These are phyloP conservation scores for Heliconius ethilla DNA, from an alignment of 2,888 invertebrate species.

Conservation along the genomic window DNA sequence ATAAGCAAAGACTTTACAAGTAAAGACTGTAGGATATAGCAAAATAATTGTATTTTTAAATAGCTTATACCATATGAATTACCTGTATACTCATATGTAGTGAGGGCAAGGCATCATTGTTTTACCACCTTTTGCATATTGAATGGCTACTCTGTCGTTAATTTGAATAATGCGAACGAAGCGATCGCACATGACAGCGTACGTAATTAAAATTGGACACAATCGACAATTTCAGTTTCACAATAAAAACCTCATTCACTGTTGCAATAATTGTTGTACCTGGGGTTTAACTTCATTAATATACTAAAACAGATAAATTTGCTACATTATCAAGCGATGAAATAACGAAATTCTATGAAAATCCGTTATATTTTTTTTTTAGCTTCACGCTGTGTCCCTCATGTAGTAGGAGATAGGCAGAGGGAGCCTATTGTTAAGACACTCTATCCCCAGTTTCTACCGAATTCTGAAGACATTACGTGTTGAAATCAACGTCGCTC, in stretches of 20 bases:
- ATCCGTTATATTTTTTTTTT: neutral
- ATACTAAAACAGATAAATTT: neutral
- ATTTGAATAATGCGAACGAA: constrained; percentile 57
- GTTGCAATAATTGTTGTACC: constrained; percentile 6
- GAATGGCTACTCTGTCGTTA: constrained; percentile 52
- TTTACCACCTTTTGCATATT: constrained; percentile 41
- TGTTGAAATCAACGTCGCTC: too few relatives aligned
- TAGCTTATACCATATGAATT: neutral
- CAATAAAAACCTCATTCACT: constrained; percentile 16
- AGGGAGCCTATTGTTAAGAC: too few relatives aligned
- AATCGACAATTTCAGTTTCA: constrained; percentile 34
- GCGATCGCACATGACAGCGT: constrained; percentile 53
- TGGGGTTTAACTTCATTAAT: neutral
- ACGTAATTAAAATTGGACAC: constrained; percentile 54
- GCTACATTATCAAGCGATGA: neutral
- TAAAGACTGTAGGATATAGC: neutral
- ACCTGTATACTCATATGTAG: neutral
- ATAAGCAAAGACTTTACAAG: neutral
- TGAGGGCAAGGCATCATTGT: constrained; percentile 19
- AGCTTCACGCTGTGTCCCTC: too few relatives aligned
- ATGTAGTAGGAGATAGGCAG: too few relatives aligned
- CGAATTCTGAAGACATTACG: too few relatives aligned
- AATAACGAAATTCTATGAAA: neutral
- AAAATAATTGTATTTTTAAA: neutral
- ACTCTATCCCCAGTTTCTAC: too few relatives aligned